Conservation (phyloP, 2,888 invertebrate species). For the Pemphredon lugubris region DNA sequence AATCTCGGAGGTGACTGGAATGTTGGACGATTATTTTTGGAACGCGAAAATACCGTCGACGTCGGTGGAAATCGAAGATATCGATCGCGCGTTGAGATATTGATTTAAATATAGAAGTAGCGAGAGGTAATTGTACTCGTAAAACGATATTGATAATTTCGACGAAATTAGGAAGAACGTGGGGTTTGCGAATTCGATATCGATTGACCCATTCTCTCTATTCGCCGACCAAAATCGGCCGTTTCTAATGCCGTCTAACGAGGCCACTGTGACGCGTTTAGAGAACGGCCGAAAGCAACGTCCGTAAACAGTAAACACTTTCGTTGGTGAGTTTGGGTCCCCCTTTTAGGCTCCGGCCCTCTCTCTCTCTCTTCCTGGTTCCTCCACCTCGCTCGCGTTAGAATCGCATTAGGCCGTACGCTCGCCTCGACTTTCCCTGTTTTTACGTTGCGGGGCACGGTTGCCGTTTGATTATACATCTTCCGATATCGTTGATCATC, state of each 20-base stretch:
- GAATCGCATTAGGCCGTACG: slow-evolving; percentile 70
- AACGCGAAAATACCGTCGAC: too few species aligned
- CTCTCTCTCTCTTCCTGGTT: slow-evolving; percentile 24
- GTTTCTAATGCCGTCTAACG: slow-evolving; percentile 39
- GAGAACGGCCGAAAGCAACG: slow-evolving; percentile 55
- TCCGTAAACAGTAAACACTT: slow-evolving; percentile 72
- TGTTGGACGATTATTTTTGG: neutral
- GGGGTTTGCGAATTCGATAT: too few species aligned
- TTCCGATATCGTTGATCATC: too few species aligned
- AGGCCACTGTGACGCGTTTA: slow-evolving; percentile 54
- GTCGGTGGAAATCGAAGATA: too few species aligned
- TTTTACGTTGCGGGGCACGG: neutral
- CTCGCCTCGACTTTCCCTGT: slow-evolving; percentile 39
- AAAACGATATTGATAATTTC: too few species aligned
- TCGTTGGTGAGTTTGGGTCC: slow-evolving; percentile 55
- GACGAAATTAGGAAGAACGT: too few species aligned
- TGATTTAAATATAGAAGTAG: too few species aligned
- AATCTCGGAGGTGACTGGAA: neutral
- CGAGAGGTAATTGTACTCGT: too few species aligned
- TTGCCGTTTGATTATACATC: too few species aligned
- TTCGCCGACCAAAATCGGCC: neutral
- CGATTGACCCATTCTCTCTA: neutral
- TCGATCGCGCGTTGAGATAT: too few species aligned
- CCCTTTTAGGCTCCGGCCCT: slow-evolving; percentile 36
- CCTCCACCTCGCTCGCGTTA: slow-evolving; percentile 58